These are phyloP conservation scores for Homalodisca vitripennis DNA, from an alignment of 1,140 invertebrate species.

Conservation along the genomic window DNA sequence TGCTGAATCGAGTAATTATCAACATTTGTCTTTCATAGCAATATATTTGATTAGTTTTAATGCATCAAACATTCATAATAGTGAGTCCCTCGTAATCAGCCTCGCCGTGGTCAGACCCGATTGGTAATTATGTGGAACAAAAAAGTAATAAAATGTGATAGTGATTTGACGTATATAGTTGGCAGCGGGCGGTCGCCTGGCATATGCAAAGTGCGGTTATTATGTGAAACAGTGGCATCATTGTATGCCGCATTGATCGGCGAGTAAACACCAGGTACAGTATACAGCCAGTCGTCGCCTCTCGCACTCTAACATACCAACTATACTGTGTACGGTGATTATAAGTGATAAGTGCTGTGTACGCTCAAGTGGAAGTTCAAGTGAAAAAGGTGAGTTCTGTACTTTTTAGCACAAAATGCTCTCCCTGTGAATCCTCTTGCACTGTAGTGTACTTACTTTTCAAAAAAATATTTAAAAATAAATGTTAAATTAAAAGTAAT, in stretches of 20 bases:
- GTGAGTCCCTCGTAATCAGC: background rate
- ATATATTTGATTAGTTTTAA: conserved; percentile 27
- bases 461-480: too few relatives aligned
- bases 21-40: conserved; percentile 22
- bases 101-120: background rate
- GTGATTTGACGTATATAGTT: background rate
- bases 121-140: background rate
- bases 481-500: too few relatives aligned
- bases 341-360: too few relatives aligned
- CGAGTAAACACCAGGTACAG: conserved; percentile 5
- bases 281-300: background rate
- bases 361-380: background rate
- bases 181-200: background rate
- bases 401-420: too few relatives aligned
- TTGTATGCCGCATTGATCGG: conserved; percentile 10
- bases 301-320: background rate
- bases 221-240: background rate
- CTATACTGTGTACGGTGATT: background rate
- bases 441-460: too few relatives aligned
- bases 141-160: conserved; percentile 7
- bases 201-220: conserved; percentile 9
- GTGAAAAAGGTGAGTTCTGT: background rate
- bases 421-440: too few relatives aligned
- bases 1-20: conserved; percentile 22
- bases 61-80: conserved; percentile 25